Percentiles rank a stretch among this genome's conserved stretches.
These are phyloP conservation scores for Idaea dimidiata DNA, from an alignment of 2,888 invertebrate species.

Conservation along the genomic window DNA sequence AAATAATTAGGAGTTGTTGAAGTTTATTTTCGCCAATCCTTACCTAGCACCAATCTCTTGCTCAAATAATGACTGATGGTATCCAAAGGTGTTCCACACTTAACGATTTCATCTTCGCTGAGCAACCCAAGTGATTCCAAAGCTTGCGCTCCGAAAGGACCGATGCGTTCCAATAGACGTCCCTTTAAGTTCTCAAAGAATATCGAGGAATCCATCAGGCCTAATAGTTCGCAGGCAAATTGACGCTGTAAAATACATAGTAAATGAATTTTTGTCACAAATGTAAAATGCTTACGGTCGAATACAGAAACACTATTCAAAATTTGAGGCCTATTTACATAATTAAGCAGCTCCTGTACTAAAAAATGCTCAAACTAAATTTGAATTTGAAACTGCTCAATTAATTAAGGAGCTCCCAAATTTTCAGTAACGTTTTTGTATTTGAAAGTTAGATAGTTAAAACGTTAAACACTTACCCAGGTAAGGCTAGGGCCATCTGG, in stretches of 20 bases:
- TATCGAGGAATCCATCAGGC: conserved; percentile 90
- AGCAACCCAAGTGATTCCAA: conserved; percentile 94
- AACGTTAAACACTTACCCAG: conserved; percentile 91
- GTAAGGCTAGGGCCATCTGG: conserved; percentile 97
- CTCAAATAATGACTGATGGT: conserved; percentile 94
- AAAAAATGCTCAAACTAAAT: too few relatives aligned
- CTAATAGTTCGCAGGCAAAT: conserved; percentile 91
- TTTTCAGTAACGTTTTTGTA: too few relatives aligned
- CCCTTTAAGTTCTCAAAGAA: conserved; percentile 96
- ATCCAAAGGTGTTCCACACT: conserved; percentile 93
- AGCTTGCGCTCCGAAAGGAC: conserved; percentile 84
- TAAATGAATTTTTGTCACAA: not conserved
- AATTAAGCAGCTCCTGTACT: too few relatives aligned
- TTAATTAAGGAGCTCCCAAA: too few relatives aligned
- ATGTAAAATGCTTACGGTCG: too few relatives aligned
- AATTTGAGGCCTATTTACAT: too few relatives aligned
- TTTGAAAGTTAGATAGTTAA: too few relatives aligned
- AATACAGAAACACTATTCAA: too few relatives aligned
- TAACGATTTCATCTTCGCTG: conserved; percentile 89
- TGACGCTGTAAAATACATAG: conserved; percentile 82
- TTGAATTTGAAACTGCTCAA: too few relatives aligned
- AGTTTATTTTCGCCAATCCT: conserved; percentile 23
- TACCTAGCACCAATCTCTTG: conserved; percentile 89
- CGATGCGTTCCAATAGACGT: conserved; percentile 90
- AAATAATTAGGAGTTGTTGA: not conserved